Base-by-base conservation (phyloP, 2,888 invertebrate species). In the Colletes collaris region DNA sequence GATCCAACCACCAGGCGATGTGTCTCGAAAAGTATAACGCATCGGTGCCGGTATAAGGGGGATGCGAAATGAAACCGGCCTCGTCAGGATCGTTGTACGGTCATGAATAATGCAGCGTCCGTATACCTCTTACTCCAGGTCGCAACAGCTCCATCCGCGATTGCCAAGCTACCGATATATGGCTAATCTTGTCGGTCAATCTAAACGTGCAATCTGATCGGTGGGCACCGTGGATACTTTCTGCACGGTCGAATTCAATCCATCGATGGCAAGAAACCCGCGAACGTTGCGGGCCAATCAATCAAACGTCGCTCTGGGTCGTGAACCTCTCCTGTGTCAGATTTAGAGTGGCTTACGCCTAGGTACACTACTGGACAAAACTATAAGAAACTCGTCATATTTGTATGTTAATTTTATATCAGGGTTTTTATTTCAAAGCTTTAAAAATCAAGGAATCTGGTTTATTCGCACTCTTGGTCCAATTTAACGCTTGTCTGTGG, bases 61-160 rank as follows among this genome's bases (percentile, higher is more conserved):
- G 81, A 75, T 67, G 44, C 60, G 70, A 81, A 80, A 86, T 71
- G 77, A 80, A 84, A 79, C 78, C 82, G 84, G 76, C 88, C 87
- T 90, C 89, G 89, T 89, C 90, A 89, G 88, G 76, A 85, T 74
- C 79, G 81, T 78, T 83, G 86, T 85, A 82, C 87, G 89, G 90
- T 91, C 91, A 92, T 92, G 92, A 92, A 92, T 92, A 92, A 92
- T 92, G 90, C 92, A 92, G 83, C 83, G 85, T 84, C 82, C 72
- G 76, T 73, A 60, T 81, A 63, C 79, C 74, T 72, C 71, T 65
- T 73, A 63, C 65, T 50, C 71, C 60, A 69, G 60, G 64, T 52
- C 63, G 81, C 68, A 62, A 79, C 79, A 68, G 74, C 83, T 85
- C 74, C 67, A 87, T 86, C 74, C 74, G 81, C 67, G 67, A 67